Percentiles rank a stretch among this genome's conserved stretches.
These are phyloP conservation scores for Coenobita brevimanus DNA, from an alignment of 1,140 invertebrate species.

Conservation along the genomic window DNA sequence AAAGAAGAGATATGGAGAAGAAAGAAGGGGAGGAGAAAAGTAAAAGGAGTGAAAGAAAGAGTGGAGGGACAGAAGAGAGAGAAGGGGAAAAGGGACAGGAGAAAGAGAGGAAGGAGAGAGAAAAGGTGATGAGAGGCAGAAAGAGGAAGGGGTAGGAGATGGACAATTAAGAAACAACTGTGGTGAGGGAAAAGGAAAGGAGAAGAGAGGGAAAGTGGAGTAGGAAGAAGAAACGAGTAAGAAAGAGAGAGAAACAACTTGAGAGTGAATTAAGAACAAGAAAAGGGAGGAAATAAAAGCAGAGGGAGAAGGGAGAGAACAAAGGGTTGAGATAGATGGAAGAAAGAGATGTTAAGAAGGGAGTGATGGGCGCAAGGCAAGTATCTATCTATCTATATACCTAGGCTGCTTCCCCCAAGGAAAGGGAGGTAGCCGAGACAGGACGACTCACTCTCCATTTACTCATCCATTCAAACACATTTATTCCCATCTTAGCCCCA, in stretches of 20 bases:
- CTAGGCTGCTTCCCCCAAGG: no score
- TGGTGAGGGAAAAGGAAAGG: background rate
- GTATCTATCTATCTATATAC: no score
- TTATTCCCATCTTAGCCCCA: no score
- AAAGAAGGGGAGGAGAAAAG: background rate
- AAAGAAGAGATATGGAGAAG: background rate
- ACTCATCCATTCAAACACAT: no score
- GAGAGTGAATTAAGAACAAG: background rate
- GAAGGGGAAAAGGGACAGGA: background rate
- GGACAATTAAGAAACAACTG: background rate
- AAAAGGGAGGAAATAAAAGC: background rate
- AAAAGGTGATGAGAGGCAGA: background rate
- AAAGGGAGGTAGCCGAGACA: no score
- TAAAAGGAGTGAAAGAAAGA: background rate
- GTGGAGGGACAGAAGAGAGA: background rate
- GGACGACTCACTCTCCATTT: no score
- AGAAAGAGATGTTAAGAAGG: no score
- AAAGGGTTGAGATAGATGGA: no score
- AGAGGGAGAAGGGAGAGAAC: no score
- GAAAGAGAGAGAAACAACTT: background rate
- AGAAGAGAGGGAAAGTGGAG: background rate
- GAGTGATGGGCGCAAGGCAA: background rate
- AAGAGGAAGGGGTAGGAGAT: background rate
- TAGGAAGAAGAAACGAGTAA: background rate
- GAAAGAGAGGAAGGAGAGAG: background rate